Evolutionary conservation across 2,888 invertebrate genomes (phyloP).

Genomic region (Hetaerina titia): DNA sequence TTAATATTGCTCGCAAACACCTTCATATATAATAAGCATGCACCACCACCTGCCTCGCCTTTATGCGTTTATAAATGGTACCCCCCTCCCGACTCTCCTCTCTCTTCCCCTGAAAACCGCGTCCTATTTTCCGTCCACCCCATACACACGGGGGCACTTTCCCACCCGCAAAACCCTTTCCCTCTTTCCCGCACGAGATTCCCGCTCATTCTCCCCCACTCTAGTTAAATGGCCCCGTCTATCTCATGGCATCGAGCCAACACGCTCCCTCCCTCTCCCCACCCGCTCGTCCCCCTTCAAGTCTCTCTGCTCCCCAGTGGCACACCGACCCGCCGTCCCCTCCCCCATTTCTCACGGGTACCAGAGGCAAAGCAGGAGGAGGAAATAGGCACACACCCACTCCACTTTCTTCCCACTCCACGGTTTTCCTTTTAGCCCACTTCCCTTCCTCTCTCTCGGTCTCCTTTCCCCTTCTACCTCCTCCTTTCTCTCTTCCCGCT

Average conservation of each 20-base stretch:
- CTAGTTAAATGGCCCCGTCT: neutral
- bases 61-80: neutral
- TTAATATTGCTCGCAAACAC: no score
- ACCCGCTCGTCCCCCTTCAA: neutral
- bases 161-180: neutral
- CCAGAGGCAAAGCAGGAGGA: no score
- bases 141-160: neutral
- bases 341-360: no score
- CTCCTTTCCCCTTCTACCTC: neutral
- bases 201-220: neutral
- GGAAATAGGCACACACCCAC: no score
- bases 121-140: neutral
- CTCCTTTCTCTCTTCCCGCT: neutral
- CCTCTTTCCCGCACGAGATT: neutral
- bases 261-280: neutral
- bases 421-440: neutral
- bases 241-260: neutral
- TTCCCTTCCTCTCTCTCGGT: slow-evolving; percentile 29
- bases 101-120: neutral
- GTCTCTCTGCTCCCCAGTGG: no score
- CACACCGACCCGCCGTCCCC: no score
- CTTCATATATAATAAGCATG: no score
- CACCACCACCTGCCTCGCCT: neutral
- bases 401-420: no score
- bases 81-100: neutral